Evolutionary conservation across 2,797 vertebrate genomes (phyloP).

Genomic region (Sebastes variabilis): DNA sequence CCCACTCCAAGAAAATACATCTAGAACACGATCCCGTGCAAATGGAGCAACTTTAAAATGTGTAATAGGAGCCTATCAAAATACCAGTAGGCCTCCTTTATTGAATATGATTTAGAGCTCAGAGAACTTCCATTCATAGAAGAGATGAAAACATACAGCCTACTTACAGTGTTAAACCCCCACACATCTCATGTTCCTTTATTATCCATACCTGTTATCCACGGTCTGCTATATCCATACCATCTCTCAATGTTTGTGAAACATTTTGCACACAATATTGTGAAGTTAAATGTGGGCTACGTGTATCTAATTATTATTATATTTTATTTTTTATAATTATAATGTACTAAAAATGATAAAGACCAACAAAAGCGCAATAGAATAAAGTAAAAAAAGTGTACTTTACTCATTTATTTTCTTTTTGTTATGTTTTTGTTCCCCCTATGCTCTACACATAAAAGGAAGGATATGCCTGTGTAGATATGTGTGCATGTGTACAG

Average conservation of each 20-base stretch:
- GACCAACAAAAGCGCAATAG: neutral
- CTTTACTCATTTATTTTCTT: too few species aligned
- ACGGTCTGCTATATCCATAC: neutral
- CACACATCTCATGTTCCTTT: neutral
- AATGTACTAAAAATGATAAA: too few species aligned
- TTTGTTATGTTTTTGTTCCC: too few species aligned
- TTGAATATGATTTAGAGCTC: neutral
- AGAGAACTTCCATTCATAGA: neutral
- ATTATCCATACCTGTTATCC: neutral
- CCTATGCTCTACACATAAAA: too few species aligned
- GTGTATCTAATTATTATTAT: too few species aligned
- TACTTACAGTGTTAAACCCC: neutral
- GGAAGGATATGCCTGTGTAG: too few species aligned
- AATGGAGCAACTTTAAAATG: neutral
- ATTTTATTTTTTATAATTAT: too few species aligned
- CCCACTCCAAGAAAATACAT: neutral
- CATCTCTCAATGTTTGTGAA: neutral
- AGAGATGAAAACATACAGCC: neutral
- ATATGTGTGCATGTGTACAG: too few species aligned
- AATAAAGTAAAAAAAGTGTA: neutral
- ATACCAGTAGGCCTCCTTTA: neutral
- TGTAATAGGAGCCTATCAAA: neutral
- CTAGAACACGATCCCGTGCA: neutral
- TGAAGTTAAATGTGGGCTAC: neutral
- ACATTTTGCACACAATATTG: neutral